Conservation (phyloP, 2,888 invertebrate genomes). For the Cetonia aurata region DNA sequence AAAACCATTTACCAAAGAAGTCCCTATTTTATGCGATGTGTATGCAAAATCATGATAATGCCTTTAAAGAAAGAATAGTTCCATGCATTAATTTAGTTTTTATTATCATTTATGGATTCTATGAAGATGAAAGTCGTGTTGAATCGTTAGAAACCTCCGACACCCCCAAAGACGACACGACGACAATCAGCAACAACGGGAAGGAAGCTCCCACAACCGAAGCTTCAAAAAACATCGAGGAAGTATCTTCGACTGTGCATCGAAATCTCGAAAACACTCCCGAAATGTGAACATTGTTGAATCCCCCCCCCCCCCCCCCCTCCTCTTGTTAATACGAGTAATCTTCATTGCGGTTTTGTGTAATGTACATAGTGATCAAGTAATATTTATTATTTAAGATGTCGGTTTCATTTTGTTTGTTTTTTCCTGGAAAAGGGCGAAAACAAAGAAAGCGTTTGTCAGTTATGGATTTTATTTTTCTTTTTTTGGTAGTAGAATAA, state of each 20-base stretch:
- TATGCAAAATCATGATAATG: too few relatives aligned
- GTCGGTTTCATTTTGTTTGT: slow-evolving; percentile 7
- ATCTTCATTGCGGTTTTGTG: slow-evolving; percentile 29
- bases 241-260: neutral
- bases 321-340: neutral
- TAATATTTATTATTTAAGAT: slow-evolving; percentile 21
- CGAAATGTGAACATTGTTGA: slow-evolving; percentile 5
- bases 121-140: neutral
- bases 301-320: too few relatives aligned
- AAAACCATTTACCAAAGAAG: too few relatives aligned
- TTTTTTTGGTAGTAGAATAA: too few relatives aligned
- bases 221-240: slow-evolving; percentile 5
- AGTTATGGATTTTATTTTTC: too few relatives aligned
- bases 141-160: neutral
- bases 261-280: slow-evolving; percentile 19
- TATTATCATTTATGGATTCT: neutral
- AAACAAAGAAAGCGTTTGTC: neutral
- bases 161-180: slow-evolving; percentile 6
- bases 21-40: too few relatives aligned
- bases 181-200: neutral
- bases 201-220: slow-evolving; percentile 13
- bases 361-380: neutral
- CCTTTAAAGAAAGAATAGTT: too few relatives aligned
- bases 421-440: neutral
- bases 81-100: too few relatives aligned